phyloP scores from a whole-genome alignment of 2,797 vertebrate species.

The Cichlasoma orientale region DNA sequence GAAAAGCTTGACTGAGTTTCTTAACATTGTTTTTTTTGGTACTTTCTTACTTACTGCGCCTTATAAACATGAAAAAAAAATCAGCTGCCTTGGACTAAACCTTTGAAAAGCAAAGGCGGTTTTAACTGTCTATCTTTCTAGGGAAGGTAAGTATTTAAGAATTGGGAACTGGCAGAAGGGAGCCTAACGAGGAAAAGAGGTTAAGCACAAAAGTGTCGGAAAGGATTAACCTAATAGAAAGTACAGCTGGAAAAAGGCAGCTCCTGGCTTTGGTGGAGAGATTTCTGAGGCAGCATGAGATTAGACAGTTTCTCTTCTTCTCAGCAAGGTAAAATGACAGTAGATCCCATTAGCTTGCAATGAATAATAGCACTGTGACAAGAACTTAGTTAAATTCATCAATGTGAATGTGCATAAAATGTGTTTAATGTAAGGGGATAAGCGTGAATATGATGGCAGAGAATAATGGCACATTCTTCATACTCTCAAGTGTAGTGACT shows the following conservation, averaged over 20 bases:
- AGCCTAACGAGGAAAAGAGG: conserved; percentile 65
- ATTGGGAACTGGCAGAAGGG: conserved; percentile 48
- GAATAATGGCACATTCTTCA: conserved; percentile 26
- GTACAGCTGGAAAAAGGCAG: conserved; percentile 49
- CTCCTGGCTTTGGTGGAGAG: conserved; percentile 56
- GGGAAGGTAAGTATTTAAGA: conserved; percentile 58
- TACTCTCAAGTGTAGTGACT: conserved; percentile 10
- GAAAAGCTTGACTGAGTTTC: no score
- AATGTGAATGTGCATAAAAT: conserved; percentile 28
- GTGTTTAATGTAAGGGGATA: conserved; percentile 43
- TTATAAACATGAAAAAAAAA: conserved; percentile 17
- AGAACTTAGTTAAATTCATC: conserved; percentile 59
- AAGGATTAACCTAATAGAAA: conserved; percentile 70
- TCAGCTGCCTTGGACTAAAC: conserved; percentile 17
- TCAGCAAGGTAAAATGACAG: conserved; percentile 66
- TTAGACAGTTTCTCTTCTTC: conserved; percentile 68
- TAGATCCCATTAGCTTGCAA: conserved; percentile 65
- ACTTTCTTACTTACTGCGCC: neutral
- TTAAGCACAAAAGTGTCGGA: conserved; percentile 67
- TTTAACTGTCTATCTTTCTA: conserved; percentile 47
- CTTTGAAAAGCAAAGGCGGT: neutral
- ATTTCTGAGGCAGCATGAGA: conserved; percentile 56
- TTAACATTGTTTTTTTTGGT: neutral
- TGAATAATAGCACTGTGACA: conserved; percentile 60
- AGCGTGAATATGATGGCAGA: conserved; percentile 29